Conservation (phyloP, 2,113 vertebrate species). For the Cryptomyrus ogoouensis region DNA sequence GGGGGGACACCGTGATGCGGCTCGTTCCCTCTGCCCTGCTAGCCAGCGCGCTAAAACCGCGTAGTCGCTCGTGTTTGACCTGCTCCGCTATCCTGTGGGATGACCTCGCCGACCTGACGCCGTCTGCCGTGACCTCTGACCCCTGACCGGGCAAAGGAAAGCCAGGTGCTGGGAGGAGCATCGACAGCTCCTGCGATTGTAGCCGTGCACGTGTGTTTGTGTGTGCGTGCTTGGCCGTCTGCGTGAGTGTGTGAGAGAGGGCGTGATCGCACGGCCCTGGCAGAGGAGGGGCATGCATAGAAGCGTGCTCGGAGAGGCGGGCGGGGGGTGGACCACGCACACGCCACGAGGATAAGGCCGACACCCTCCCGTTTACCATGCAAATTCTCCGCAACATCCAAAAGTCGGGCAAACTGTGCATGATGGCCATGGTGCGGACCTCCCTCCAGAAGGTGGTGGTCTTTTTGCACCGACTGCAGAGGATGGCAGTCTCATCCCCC, state of each 20-base stretch:
- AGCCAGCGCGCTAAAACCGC: not conserved
- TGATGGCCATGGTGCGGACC: slow-evolving; percentile 99
- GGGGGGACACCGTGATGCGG: not conserved
- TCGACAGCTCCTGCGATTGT: not conserved
- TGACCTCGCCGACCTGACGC: not conserved
- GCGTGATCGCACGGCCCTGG: not conserved
- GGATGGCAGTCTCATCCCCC: slow-evolving; percentile 97
- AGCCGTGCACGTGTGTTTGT: slow-evolving; percentile 48
- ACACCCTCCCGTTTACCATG: slow-evolving; percentile 89
- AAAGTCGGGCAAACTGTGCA: slow-evolving; percentile 95
- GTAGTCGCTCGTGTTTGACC: not conserved
- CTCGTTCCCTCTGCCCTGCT: not conserved
- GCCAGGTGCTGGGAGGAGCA: not conserved
- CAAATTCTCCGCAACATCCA: slow-evolving; percentile 86
- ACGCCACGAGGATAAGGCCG: slow-evolving; percentile 75
- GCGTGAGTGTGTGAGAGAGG: slow-evolving; percentile 10
- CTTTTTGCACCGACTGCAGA: slow-evolving; percentile 95
- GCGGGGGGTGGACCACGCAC: slow-evolving; percentile 74
- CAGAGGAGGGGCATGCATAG: slow-evolving; percentile 34
- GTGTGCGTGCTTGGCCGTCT: not conserved
- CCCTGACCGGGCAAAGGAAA: not conserved
- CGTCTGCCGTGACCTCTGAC: slow-evolving; percentile 18
- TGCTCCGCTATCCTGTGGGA: not conserved
- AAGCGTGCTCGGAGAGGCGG: slow-evolving; percentile 75
- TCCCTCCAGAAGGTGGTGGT: slow-evolving; percentile 99